These are phyloP conservation scores for Marasmarcha lunaedactyla DNA, from an alignment of 2,888 invertebrate species.

Conservation along the genomic window DNA sequence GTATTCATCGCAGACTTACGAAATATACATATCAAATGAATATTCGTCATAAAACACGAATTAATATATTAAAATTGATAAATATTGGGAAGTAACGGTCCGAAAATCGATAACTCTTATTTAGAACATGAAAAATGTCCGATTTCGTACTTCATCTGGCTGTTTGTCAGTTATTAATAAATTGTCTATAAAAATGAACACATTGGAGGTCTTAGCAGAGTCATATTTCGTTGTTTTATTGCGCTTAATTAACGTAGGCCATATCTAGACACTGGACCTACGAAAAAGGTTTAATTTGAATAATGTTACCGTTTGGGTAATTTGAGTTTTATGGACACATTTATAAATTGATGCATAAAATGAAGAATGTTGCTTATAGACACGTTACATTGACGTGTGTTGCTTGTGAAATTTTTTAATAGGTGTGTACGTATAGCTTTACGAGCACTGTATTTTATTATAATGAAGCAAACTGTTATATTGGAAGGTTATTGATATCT, in stretches of 20 bases:
- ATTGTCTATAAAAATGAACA: constrained; percentile 27
- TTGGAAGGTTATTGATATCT: no score
- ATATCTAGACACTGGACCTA: constrained; percentile 23
- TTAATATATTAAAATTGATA: background rate
- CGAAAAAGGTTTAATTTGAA: constrained; percentile 36
- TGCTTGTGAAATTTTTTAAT: no score
- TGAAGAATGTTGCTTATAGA: constrained; percentile 18
- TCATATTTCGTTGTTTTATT: constrained; percentile 22
- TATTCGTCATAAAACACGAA: constrained; percentile 14
- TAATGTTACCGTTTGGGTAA: constrained; percentile 41
- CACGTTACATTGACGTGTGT: no score
- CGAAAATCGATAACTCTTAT: background rate
- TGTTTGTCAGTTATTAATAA: background rate
- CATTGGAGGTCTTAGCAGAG: constrained; percentile 16
- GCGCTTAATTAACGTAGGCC: constrained; percentile 19
- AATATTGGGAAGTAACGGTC: constrained; percentile 1
- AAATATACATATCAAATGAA: constrained; percentile 22
- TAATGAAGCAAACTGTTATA: no score
- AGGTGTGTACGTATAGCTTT: no score
- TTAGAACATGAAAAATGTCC: background rate
- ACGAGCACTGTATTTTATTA: no score
- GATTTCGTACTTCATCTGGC: background rate
- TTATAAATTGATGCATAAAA: constrained; percentile 15
- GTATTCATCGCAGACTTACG: no score
- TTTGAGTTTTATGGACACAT: constrained; percentile 46